Percentiles rank a stretch among this genome's conserved stretches.
phyloP scores from a whole-genome alignment of 2,888 invertebrate genomes.

The Ecliptopera silaceata region DNA sequence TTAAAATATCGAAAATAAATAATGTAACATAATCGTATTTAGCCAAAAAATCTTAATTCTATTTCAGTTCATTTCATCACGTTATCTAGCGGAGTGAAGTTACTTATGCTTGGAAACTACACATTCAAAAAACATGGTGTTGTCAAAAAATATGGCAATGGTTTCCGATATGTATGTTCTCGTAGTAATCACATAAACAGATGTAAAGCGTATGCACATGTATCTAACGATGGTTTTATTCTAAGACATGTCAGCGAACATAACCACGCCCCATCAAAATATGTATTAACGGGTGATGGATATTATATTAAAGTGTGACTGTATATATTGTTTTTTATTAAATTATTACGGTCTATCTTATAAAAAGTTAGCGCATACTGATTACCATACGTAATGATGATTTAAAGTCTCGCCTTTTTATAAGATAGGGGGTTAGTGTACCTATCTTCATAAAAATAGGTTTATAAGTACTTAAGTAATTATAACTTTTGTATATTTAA shows the following conservation, averaged over 20 bases:
- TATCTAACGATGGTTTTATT: constrained; percentile 4
- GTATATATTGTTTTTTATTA: background rate
- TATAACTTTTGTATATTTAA: too few relatives aligned
- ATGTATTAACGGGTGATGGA: background rate
- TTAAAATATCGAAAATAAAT: too few relatives aligned
- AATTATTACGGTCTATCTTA: too few relatives aligned
- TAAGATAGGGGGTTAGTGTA: too few relatives aligned
- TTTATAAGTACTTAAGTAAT: too few relatives aligned
- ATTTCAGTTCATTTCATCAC: constrained; percentile 15
- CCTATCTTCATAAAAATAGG: too few relatives aligned
- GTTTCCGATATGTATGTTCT: background rate
- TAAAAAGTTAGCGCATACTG: too few relatives aligned
- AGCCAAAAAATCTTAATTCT: background rate
- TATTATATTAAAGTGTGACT: background rate
- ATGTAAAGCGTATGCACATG: constrained; percentile 15
- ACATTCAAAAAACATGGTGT: background rate
- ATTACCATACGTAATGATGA: too few relatives aligned
- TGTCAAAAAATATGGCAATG: background rate
- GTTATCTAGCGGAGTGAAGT: background rate
- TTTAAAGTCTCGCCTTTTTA: too few relatives aligned
- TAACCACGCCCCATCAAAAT: background rate
- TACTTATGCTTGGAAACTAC: constrained; percentile 11
- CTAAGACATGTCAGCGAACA: background rate
- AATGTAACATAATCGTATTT: too few relatives aligned
- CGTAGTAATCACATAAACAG: background rate